Evolutionary conservation across 1,140 invertebrate species (phyloP).

Genomic region (Drosophila triauraria): DNA sequence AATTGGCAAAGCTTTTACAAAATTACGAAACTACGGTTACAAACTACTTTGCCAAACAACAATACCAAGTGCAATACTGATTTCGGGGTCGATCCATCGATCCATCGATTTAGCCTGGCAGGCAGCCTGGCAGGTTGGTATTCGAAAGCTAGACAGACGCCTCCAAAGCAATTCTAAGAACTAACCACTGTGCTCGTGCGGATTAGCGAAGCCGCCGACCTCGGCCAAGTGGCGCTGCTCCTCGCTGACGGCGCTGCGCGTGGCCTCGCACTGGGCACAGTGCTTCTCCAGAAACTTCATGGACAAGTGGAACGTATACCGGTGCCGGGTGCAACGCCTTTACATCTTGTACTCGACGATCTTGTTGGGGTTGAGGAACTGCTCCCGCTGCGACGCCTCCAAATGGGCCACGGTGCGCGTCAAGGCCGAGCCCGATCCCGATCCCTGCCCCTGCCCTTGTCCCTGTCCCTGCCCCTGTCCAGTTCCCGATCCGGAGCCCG

Average conservation of each 20-base stretch:
- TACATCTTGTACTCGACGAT: constrained; percentile 85
- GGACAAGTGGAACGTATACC: constrained; percentile 85
- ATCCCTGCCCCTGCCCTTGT: constrained; percentile 14
- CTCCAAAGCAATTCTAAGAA: constrained; percentile 61
- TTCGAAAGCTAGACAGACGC: constrained; percentile 32
- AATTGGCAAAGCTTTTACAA: constrained; percentile 77
- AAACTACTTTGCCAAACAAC: constrained; percentile 65
- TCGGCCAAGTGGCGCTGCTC: constrained; percentile 66
- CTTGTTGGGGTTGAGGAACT: constrained; percentile 84
- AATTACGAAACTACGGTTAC: constrained; percentile 81
- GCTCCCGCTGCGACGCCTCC: constrained; percentile 80
- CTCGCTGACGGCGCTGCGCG: constrained; percentile 53
- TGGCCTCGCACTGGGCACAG: constrained; percentile 80
- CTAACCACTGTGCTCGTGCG: constrained; percentile 71
- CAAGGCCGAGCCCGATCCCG: constrained; percentile 62
- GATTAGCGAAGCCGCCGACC: no score
- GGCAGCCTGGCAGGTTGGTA: constrained; percentile 49
- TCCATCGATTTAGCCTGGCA: constrained; percentile 39
- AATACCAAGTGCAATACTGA: constrained; percentile 52
- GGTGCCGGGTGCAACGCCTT: constrained; percentile 85
- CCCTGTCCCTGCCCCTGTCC: constrained; percentile 21
- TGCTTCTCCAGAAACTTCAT: constrained; percentile 85
- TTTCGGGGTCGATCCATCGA: constrained; percentile 28
- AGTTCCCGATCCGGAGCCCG: constrained; percentile 13
- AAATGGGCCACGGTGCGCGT: constrained; percentile 80